These are phyloP conservation scores for Brachyalestes nurse DNA, from an alignment of 2,797 vertebrate genomes.

Conservation along the genomic window DNA sequence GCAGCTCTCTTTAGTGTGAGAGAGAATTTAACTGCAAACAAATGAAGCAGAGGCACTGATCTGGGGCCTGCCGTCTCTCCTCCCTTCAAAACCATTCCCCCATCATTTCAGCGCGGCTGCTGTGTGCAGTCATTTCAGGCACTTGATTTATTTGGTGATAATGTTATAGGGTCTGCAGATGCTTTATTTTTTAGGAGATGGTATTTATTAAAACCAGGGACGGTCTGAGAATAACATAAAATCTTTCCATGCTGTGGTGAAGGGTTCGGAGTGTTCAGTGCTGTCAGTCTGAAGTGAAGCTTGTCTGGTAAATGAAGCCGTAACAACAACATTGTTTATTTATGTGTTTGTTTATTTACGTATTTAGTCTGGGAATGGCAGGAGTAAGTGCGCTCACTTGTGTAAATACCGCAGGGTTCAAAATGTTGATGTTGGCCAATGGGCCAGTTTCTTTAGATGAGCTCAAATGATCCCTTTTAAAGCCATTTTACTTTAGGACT, in stretches of 20 bases:
- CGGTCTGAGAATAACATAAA: conserved; percentile 9
- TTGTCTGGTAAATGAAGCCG: not conserved
- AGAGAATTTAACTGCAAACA: conserved; percentile 40
- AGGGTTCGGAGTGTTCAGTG: not conserved
- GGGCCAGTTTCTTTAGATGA: not conserved
- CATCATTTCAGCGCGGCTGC: conserved; percentile 60
- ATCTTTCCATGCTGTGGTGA: not conserved
- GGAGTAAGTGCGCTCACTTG: not conserved
- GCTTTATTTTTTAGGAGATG: conserved; percentile 28
- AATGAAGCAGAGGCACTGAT: conserved; percentile 34
- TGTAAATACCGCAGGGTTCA: not conserved
- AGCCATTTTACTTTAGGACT: not conserved
- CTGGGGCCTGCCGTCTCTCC: conserved; percentile 19
- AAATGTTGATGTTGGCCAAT: not conserved
- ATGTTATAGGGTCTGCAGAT: conserved; percentile 60
- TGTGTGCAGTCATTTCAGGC: conserved; percentile 59
- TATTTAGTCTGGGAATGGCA: not conserved
- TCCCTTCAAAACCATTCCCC: conserved; percentile 6
- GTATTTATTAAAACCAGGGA: conserved; percentile 42
- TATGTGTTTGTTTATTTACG: not conserved
- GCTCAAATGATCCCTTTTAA: not conserved
- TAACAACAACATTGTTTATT: not conserved
- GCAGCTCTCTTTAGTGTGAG: conserved; percentile 20
- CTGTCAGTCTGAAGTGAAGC: not conserved
- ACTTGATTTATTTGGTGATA: conserved; percentile 65